Base-by-base conservation (phyloP, 2,113 vertebrate species). In the Talpa occidentalis region DNA sequence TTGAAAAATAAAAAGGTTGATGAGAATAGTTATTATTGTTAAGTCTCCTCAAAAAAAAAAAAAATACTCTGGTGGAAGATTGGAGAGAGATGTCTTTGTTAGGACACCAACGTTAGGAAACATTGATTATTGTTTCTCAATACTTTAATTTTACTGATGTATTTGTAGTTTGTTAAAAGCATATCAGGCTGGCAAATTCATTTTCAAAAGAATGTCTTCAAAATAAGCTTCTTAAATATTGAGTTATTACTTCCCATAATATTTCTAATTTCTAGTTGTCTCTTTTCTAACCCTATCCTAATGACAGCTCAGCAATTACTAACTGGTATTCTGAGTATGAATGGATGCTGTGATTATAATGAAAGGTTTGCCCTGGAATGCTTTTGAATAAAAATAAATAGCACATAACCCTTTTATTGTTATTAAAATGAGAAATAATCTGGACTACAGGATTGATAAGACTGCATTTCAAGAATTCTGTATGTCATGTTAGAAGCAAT, bases 311-410 rank as follows among this genome's bases (percentile, higher is more conserved):
- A 84, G 24, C 9, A 90, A 35, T 96, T 97, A 94, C 5, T 94
- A 83, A 93, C 64, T 80, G 16, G 15, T 92, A 24, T 94, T 96
- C 80, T 90, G 42, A 97, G n/a, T 7, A 26, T 81, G 49, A 96
- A 93, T 94, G 73, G 37, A 11, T 69, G 26, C 14, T 94, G n/a
- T 76, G 52, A 56, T 86, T 82, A 10, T 88, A 96, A 95, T 95
- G 74, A 97, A 96, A 95, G 30, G 9, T 89, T 95, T 95, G 42
- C 32, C 79, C 37, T 92, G 87, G 76, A 93, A 81, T 90, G 26
- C 32, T 96, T 90, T 81, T 93, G 49, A 96, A 76, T 82, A 12
- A 88, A 81, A 88, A 83, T 54, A 97, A 95, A 32, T 93, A 54
- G 56, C 14, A n/a, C 37, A 4, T 60, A 87, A 14, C 0, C 14